phyloP scores from a whole-genome alignment of 2,888 invertebrate genomes.

The Euplexia lucipara region DNA sequence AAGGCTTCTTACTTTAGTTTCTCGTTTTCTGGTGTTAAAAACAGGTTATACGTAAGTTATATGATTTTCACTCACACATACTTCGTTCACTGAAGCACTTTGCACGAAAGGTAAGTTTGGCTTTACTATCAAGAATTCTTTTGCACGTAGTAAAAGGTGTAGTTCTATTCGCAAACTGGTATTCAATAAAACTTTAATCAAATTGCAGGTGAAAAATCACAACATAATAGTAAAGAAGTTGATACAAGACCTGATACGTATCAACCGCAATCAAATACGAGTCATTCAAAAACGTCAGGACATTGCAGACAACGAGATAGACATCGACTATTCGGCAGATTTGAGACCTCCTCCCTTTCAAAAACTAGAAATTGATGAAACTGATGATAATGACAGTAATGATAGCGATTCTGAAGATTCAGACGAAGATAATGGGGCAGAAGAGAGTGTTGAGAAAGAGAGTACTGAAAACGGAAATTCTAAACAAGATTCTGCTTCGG shows the following conservation, averaged over 20 bases:
- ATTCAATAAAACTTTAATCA: conserved; percentile 5
- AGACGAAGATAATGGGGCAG: conserved; percentile 69
- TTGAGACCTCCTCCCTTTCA: conserved; percentile 74
- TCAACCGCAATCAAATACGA: conserved; percentile 33
- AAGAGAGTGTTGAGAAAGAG: conserved; percentile 73
- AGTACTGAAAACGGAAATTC: conserved; percentile 62
- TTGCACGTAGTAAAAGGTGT: neutral
- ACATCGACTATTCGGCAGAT: conserved; percentile 70
- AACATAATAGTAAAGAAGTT: conserved; percentile 42
- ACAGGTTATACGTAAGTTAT: neutral
- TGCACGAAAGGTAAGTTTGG: conserved; percentile 43
- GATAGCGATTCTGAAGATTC: conserved; percentile 62
- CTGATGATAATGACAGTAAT: conserved; percentile 61
- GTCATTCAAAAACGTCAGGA: conserved; percentile 69
- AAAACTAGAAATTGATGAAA: conserved; percentile 75
- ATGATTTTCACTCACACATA: conserved; percentile 33
- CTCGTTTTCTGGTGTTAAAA: neutral
- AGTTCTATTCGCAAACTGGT: neutral
- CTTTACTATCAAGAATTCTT: conserved; percentile 19
- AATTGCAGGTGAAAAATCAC: conserved; percentile 46
- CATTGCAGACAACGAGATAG: conserved; percentile 74
- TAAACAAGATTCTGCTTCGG: conserved; percentile 71
- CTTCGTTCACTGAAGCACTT: conserved; percentile 32
- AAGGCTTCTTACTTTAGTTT: conserved; percentile 15
- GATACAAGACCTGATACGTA: conserved; percentile 51